These are phyloP conservation scores for Caerostris extrusa DNA, from an alignment of 1,140 invertebrate species.

Conservation along the genomic window DNA sequence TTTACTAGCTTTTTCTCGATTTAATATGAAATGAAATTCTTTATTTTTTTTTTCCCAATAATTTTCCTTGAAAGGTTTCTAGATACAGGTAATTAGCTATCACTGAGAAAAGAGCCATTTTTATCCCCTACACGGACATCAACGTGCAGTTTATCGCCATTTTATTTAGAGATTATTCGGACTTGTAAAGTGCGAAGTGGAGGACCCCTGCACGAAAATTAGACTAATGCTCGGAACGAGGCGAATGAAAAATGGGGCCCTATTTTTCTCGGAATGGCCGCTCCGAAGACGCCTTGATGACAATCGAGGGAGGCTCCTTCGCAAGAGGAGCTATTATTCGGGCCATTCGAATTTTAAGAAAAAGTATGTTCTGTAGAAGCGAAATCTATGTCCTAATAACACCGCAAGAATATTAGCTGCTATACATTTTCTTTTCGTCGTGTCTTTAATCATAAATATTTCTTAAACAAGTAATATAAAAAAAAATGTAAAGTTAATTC, in stretches of 20 bases:
- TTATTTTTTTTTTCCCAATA: background rate
- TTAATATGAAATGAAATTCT: background rate
- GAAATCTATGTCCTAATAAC: too few relatives aligned
- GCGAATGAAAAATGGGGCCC: background rate
- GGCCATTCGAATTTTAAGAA: constrained; percentile 37
- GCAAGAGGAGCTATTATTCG: too few relatives aligned
- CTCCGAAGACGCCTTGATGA: background rate
- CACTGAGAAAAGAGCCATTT: background rate
- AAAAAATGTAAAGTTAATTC: too few relatives aligned
- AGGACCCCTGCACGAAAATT: background rate
- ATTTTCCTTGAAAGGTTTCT: background rate
- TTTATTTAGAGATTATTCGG: background rate
- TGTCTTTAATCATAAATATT: too few relatives aligned
- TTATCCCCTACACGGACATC: background rate
- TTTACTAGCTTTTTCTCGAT: background rate
- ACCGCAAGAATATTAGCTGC: too few relatives aligned
- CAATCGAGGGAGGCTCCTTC: constrained; percentile 24
- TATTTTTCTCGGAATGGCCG: background rate
- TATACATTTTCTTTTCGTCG: too few relatives aligned
- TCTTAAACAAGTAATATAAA: too few relatives aligned
- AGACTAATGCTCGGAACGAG: background rate
- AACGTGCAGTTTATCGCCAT: background rate
- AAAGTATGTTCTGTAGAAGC: background rate
- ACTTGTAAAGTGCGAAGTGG: background rate
- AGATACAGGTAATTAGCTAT: background rate